Conservation (phyloP, 2,113 vertebrate genomes). For the Holacanthus passer region DNA sequence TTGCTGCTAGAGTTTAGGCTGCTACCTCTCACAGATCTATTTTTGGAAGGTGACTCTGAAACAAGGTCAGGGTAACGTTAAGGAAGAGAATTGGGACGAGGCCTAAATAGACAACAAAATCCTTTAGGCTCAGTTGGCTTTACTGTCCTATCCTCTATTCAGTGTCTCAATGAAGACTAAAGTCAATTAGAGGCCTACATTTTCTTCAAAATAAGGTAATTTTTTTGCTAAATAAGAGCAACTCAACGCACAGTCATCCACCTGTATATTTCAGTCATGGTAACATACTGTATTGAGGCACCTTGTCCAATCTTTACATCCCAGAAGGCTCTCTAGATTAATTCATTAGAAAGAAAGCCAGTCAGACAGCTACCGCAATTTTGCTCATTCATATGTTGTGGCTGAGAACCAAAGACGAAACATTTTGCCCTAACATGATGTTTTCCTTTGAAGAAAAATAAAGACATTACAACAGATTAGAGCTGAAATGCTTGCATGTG, state of each 20-base stretch:
- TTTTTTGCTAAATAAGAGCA: background rate
- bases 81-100: background rate
- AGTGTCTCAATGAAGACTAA: background rate
- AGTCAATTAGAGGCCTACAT: background rate
- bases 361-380: slow-evolving; percentile 17
- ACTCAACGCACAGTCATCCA: background rate
- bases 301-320: slow-evolving; percentile 31
- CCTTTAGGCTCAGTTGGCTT: background rate
- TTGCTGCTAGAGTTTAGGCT: background rate
- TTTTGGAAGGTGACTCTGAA: slow-evolving; percentile 31
- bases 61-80: slow-evolving; percentile 7
- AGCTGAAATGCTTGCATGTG: slow-evolving; percentile 17
- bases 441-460: slow-evolving; percentile 17
- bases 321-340: slow-evolving; percentile 29
- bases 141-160: background rate
- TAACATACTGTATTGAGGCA: slow-evolving; percentile 14
- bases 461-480: slow-evolving; percentile 16
- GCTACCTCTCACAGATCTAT: background rate
- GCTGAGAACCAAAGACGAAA: slow-evolving; percentile 26
- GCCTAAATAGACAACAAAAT: background rate
- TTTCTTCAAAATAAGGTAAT: background rate
- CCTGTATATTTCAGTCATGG: slow-evolving; percentile 19
- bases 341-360: slow-evolving; percentile 34
- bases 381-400: slow-evolving; percentile 28
- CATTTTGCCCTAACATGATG: background rate